Evolutionary conservation across 2,888 invertebrate species (phyloP).

Genomic region (Dorcus parallelipipedus): DNA sequence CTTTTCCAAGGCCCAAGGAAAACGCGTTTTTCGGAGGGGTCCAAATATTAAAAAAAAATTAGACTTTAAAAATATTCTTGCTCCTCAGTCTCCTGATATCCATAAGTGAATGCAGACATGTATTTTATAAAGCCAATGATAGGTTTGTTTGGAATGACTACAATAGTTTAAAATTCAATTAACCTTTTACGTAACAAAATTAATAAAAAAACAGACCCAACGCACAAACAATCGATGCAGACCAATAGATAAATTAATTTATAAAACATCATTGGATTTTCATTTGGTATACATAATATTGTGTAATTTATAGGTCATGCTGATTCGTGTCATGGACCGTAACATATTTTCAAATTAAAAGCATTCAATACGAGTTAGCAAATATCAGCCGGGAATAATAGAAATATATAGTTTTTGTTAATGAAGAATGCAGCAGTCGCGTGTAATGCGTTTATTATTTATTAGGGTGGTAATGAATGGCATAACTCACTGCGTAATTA

Average conservation of each 20-base stretch:
- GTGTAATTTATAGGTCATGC: constrained; percentile 32
- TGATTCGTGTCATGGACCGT: constrained; percentile 30
- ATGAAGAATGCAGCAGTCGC: constrained; percentile 47
- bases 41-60: too few relatives aligned
- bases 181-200: too few relatives aligned
- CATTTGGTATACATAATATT: constrained; percentile 26
- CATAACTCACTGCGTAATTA: constrained; percentile 50
- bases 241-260: constrained; percentile 20
- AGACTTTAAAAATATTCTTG: too few relatives aligned
- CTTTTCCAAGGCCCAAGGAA: too few relatives aligned
- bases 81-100: too few relatives aligned
- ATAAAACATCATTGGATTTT: constrained; percentile 25
- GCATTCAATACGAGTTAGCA: constrained; percentile 28
- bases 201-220: too few relatives aligned
- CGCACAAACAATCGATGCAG: not conserved
- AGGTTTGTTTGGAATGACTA: too few relatives aligned
- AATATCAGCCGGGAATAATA: constrained; percentile 40
- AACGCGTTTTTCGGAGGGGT: too few relatives aligned
- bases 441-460: constrained; percentile 50
- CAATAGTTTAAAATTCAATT: too few relatives aligned
- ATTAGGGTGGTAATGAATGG: constrained; percentile 48
- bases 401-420: constrained; percentile 50
- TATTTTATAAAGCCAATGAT: too few relatives aligned
- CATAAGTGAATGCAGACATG: too few relatives aligned
- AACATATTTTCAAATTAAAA: constrained; percentile 35